Base-by-base conservation (phyloP, 2,797 vertebrate species). In the Coreius guichenoti region DNA sequence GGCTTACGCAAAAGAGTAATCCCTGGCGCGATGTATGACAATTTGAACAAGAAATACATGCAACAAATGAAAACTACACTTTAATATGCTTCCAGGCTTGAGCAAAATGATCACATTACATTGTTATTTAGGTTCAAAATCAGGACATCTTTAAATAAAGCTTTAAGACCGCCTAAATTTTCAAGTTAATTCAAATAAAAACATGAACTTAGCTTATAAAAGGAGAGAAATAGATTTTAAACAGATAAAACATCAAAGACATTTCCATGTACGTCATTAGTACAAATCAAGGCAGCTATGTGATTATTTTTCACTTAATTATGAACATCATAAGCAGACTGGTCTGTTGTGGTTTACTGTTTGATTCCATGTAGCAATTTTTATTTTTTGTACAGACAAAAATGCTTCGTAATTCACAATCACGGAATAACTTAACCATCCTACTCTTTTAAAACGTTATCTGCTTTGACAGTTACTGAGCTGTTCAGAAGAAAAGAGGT, bases 111-210 rank as follows among this genome's bases (percentile, higher is more conserved):
- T 81, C 87, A 88, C 90, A 92, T 92, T 89, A 91, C 82, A 89
- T 81, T 78, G 89, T 43, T 86, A 54, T 93, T 87, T 94, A 93
- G 94, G 92, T 94, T 92, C 75, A 90, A 89, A 92, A 93, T 92
- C 87, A 91, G 87, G 54, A 23, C 81, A 86, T 86, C 56, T 91
- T 91, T 83, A 87, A 82, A 92, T 89, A 91, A 80, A 67, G 56
- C 49, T 82, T 76, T 87, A 68, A 61, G 67, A 81, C 80, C 77
- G 86, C 77, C 26, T 79, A 88, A 51, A 88, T 80, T 43, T 87
- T 90, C 67, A 86, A 68, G 91, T 89, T 84, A 61, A 56, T 89
- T 91, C 31, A n/a, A 85, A 72, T 72, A 69, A 67, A 89, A n/a
- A 72, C 76, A 87, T 81, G 86, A 26, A 88, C 90, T 91, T 85